phyloP scores from a whole-genome alignment of 2,888 invertebrate species.

The Drosophila lutescens region DNA sequence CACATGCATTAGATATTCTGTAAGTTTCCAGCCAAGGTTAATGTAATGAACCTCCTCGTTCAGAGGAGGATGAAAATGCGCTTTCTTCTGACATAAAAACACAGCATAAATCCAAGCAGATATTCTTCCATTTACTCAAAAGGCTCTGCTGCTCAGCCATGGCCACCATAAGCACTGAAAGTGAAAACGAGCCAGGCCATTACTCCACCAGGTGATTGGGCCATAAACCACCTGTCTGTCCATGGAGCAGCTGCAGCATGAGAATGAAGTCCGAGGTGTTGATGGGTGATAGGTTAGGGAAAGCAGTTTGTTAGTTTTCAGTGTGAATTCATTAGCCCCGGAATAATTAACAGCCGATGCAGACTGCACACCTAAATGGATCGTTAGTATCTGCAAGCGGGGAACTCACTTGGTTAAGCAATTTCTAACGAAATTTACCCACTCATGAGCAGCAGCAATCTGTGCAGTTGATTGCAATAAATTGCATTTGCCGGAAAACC shows the following conservation, averaged over 20 bases:
- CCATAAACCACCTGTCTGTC: conserved; percentile 6
- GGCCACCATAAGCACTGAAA: background rate
- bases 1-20: conserved; percentile 10
- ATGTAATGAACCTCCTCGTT: background rate
- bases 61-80: background rate
- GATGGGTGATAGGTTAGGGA: too few relatives aligned
- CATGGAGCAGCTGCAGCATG: background rate
- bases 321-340: conserved; percentile 22
- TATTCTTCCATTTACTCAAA: background rate
- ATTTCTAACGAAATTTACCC: conserved; percentile 20
- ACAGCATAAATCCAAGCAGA: background rate
- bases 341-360: conserved; percentile 23
- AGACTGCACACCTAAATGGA: conserved; percentile 19
- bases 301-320: conserved; percentile 7
- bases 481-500: conserved; percentile 63
- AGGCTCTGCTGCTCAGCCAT: background rate
- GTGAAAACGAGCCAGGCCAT: conserved; percentile 4
- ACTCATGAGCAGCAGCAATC: conserved; percentile 31
- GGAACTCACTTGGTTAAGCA: conserved; percentile 12
- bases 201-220: background rate
- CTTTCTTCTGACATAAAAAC: background rate
- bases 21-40: background rate
- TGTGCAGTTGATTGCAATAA: conserved; percentile 60
- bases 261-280: background rate
- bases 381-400: conserved; percentile 17